Conservation (phyloP, 2,888 invertebrate genomes). For the Caenorhabditis imperialis region DNA sequence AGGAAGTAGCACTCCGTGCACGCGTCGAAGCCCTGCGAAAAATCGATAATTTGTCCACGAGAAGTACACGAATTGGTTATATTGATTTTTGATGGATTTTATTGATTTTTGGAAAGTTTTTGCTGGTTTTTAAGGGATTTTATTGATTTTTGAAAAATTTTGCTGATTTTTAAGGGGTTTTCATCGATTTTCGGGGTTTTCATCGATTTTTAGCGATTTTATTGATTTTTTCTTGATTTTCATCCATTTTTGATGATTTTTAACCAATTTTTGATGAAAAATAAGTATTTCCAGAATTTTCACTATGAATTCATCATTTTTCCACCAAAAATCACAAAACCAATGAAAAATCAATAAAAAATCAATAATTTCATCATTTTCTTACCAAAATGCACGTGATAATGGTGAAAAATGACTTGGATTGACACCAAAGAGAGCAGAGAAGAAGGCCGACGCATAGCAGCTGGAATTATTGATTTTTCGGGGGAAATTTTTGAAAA, state of each 20-base stretch:
- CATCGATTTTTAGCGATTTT: too few species aligned
- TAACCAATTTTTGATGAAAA: background rate
- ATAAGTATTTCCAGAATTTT: background rate
- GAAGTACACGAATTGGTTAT: background rate
- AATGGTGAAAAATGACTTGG: background rate
- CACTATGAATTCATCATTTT: background rate
- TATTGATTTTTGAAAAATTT: background rate
- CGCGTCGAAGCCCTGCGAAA: too few species aligned
- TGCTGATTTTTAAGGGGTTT: too few species aligned
- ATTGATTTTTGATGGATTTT: background rate
- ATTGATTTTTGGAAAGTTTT: background rate
- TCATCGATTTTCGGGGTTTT: too few species aligned
- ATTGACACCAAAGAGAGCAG: background rate
- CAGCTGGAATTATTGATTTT: slow-evolving; percentile 1
- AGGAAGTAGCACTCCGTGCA: too few species aligned
- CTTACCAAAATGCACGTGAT: background rate
- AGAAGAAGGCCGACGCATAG: background rate
- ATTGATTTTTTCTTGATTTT: too few species aligned
- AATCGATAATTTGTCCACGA: background rate
- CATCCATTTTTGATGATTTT: background rate
- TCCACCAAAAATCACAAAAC: background rate
- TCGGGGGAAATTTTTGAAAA: background rate
- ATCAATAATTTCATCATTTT: too few species aligned
- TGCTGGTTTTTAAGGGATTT: background rate
- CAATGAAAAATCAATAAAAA: too few species aligned